Evolutionary conservation across 2,113 vertebrate species (phyloP), one percentile per base, ranked within the genome.

Genomic region (Tragelaphus strepsiceros): DNA sequence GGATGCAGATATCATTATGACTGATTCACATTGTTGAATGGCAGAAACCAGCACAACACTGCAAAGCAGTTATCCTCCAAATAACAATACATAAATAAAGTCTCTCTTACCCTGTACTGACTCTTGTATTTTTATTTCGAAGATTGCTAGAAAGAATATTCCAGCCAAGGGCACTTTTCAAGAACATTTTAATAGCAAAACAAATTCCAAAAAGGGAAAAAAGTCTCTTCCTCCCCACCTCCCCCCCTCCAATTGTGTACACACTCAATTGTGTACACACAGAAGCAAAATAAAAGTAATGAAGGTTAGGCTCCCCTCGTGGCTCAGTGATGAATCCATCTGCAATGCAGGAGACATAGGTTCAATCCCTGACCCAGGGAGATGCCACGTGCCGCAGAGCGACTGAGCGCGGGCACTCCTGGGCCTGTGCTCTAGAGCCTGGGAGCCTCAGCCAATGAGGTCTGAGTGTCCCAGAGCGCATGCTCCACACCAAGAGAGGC

Each of bases 121-220:
- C 39, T 85, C 32, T n/a, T 87, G 59, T 67, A 64, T 85, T 94
- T 94, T 88, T 82, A 82, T 82, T 88, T 81, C 17, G 15, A 59
- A 51, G 5, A 24, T 83, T 94, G 87, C 46, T 22, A 88, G 74
- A 77, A 83, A 90, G 64, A 93, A 74, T 61, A 15, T 88, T 96
- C 71, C 56, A 96, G 92, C 4, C 62, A 92, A 90, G 35, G 8
- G 4, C 26, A 26, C 43, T 89, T 95, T 95, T 30, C 89, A 90
- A 53, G 46, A 80, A 84, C 24, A 62, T 15, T 11, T 64, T 95
- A 88, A 64, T 61, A 71, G 85, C 22, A 85, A 96, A 88, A 54
- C 3, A 56, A 96, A 91, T 56, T 90, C 21, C 17, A 81, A n/a
- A 89, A 91, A 24, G 15, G 51, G 46, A 58, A 51, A 28, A 53